A percentile compares a stretch with the other conserved stretches of the same genome.
Conservation (phyloP, 1,140 invertebrate genomes). For the Pectinophora gossypiella region DNA sequence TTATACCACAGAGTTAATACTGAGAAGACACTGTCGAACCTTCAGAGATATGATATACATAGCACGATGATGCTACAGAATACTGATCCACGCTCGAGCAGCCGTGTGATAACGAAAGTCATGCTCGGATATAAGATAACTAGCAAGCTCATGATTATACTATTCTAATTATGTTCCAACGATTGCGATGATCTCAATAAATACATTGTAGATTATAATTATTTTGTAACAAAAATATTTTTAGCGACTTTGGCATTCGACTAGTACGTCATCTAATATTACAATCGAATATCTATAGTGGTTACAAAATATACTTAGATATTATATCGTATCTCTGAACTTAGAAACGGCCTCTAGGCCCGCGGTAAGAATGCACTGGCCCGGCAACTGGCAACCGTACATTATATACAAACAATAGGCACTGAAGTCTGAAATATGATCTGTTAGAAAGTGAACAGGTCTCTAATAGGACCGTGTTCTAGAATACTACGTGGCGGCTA, state of each 20-base stretch:
- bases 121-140: background rate
- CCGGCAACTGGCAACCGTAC: conserved; percentile 30
- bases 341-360: conserved; percentile 25
- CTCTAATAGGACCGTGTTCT: conserved; percentile 12
- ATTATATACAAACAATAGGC: conserved; percentile 57
- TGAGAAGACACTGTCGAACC: conserved; percentile 46
- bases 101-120: background rate
- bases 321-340: conserved; percentile 64
- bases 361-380: conserved; percentile 13
- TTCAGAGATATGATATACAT: conserved; percentile 63
- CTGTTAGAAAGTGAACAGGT: conserved; percentile 19
- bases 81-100: background rate
- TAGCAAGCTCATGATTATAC: conserved; percentile 44
- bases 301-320: conserved; percentile 48
- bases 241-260: conserved; percentile 48
- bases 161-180: conserved; percentile 24
- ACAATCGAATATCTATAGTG: conserved; percentile 39
- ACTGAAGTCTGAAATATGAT: conserved; percentile 46
- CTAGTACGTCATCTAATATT: conserved; percentile 28
- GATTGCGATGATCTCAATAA: conserved; percentile 18
- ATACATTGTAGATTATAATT: conserved; percentile 31
- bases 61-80: background rate
- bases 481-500: conserved; percentile 31
- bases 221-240: conserved; percentile 50
- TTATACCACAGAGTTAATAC: conserved; percentile 62